Percentiles rank a stretch among this genome's conserved stretches.
These are phyloP conservation scores for Drosophila pandora DNA, from an alignment of 1,140 invertebrate species.

Conservation along the genomic window DNA sequence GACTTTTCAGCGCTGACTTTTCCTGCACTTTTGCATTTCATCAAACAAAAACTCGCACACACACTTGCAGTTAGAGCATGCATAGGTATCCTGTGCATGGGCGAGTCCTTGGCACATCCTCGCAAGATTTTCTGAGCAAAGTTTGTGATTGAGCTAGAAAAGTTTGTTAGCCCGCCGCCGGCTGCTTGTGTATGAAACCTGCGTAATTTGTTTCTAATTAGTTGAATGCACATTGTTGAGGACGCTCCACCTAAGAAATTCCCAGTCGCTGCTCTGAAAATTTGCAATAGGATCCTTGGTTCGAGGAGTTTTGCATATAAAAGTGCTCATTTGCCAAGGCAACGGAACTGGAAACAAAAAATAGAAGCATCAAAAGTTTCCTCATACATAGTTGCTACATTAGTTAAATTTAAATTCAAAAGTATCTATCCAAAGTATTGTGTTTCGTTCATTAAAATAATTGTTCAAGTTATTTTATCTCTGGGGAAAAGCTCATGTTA, in stretches of 20 bases:
- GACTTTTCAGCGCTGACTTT: constrained; percentile 62
- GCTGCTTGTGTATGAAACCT: constrained; percentile 72
- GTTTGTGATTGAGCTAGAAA: constrained; percentile 76
- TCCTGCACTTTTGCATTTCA: constrained; percentile 67
- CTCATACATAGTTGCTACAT: not conserved
- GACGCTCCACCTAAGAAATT: constrained; percentile 26
- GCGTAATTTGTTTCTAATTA: constrained; percentile 81
- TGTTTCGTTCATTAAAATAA: too few species aligned
- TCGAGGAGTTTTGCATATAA: constrained; percentile 34
- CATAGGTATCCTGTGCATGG: constrained; percentile 22
- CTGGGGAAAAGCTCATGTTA: too few species aligned
- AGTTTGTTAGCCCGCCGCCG: constrained; percentile 43
- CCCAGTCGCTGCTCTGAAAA: not conserved
- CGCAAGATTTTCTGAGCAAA: constrained; percentile 47
- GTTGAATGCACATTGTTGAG: constrained; percentile 75
- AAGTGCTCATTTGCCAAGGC: constrained; percentile 29
- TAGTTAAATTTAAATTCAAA: not conserved
- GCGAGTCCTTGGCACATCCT: constrained; percentile 37
- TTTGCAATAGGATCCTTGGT: constrained; percentile 20
- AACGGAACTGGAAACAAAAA: not conserved
- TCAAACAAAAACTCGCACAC: constrained; percentile 34
- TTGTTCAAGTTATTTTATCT: too few species aligned
- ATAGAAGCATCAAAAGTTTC: not conserved
- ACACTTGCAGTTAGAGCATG: constrained; percentile 2
- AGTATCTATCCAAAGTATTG: not conserved